Percentiles rank a stretch among this genome's conserved stretches.
Evolutionary conservation across 2,113 vertebrate species (phyloP).

Genomic region (Danio rerio): DNA sequence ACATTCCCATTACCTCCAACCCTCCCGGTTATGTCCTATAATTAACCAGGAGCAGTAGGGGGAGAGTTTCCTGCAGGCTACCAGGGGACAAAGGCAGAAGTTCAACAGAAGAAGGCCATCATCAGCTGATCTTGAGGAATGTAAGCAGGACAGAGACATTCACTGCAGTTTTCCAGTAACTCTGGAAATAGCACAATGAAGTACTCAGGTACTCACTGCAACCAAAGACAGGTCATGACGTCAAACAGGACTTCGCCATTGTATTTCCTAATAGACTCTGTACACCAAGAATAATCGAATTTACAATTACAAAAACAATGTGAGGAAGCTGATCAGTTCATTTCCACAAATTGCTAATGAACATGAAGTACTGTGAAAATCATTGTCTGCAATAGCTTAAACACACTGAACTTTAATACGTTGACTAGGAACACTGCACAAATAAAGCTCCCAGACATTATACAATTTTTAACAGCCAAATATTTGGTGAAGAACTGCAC

Average conservation of each 20-base stretch:
- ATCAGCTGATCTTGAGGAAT: constrained; percentile 36
- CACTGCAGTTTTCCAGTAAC: background rate
- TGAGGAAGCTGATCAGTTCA: background rate
- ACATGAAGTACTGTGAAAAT: too few relatives aligned
- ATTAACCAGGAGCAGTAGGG: constrained; percentile 44
- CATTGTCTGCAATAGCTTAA: too few relatives aligned
- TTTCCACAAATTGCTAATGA: background rate
- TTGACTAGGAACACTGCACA: too few relatives aligned
- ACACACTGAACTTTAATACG: too few relatives aligned
- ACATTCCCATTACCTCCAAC: constrained; percentile 47
- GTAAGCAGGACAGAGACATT: background rate
- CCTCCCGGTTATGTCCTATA: constrained; percentile 45
- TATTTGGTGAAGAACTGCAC: too few relatives aligned
- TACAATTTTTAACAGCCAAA: too few relatives aligned
- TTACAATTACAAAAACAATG: background rate
- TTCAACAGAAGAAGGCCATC: background rate
- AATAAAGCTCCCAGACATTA: too few relatives aligned
- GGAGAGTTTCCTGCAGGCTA: constrained; percentile 30
- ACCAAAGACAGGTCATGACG: constrained; percentile 19
- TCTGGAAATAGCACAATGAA: constrained; percentile 16
- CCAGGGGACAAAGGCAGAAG: background rate
- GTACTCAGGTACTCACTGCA: constrained; percentile 31
- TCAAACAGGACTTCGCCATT: background rate
- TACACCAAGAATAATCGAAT: background rate
- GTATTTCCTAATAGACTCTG: too few relatives aligned